Evolutionary conservation across 1,140 invertebrate genomes (phyloP), one percentile per base, ranked within the genome.

Genomic region (Drosophila sturtevanti): DNA sequence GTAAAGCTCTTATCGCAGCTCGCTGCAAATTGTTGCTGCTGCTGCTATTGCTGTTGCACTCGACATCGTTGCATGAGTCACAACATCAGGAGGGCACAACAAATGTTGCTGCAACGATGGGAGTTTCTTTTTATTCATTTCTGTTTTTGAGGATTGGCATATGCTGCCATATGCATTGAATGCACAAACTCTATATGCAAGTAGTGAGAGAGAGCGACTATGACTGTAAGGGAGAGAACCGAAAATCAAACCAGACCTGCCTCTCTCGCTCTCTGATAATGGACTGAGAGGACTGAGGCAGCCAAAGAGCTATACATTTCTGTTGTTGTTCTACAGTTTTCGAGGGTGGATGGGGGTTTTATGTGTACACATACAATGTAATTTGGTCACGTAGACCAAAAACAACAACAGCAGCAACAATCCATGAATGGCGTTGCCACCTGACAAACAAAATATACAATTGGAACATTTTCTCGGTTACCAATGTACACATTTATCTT

Each of bases 381-480:
- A 34, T 87, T 76, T 68, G 69, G 82, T 86, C 82, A 86, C 82
- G 82, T 87, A 86, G 82, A 81, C 82, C 52, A 31, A 84, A 85
- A 74, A 75, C 24, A 64, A 41, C 41, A 61, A 27, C 52, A 66
- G 61, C 22, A 44, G 11, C 35, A 54, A 68, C 58, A 76, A 51
- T 52, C 77, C 71, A 74, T 63, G 22, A 59, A 56, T 58, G 58
- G 82, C 75, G 81, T 86, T 86, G 81, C 81, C 81, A 86, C 78
- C 67, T 81, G 41, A 80, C 37, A 37, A 3, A 51, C 3, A n/a
- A 44, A 12, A 34, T 64, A 58, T 67, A 60, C 74, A 78, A 81
- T 79, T 87, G 51, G 70, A 65, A 62, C 24, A 24, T 59, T 44
- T 5, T 7, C 6, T 44, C 2, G 4, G 24, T 51, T 16, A n/a